Base-by-base conservation (phyloP, 2,797 vertebrate species). In the Premnoplex brunnescens region DNA sequence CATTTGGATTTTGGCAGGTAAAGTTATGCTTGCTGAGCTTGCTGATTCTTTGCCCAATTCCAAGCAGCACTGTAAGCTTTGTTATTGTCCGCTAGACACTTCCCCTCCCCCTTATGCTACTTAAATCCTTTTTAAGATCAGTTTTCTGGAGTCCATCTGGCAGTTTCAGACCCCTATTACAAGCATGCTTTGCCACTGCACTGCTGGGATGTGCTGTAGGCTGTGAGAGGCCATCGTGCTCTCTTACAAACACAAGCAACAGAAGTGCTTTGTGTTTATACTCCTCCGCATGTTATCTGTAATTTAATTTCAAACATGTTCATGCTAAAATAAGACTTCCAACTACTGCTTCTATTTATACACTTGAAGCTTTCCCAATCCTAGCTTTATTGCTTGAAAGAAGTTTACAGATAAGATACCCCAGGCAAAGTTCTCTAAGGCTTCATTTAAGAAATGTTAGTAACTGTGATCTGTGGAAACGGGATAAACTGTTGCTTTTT, bases 141-240 rank as follows among this genome's bases (percentile, higher is more conserved):
- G 54, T 94, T 93, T 96, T 93, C 78, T 85, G 78, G 81, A 87
- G 66, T 67, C 82, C 81, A 64, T 93, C 91, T 93, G 93, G 91
- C 66, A 52, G 81, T 78, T 88, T 92, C 87, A 86, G 82, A 23
- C 46, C 58, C 37, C 21, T 76, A 1, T 90, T 73, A 44, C 4
- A 39, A n/a, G 52, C 6, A 1, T 2, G 28, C 24, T 78, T 66
- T 82, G 79, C 75, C 1, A 8, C 12, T 52, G 72, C 21, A 1
- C 43, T 76, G 67, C 73, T 86, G 76, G 73, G 54, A 12, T 71
- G 58, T 5, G 19, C 75, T 75, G 79, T 23, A 75, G 73, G 59
- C 84, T 36, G 78, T 0, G 16, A 85, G 71, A 56, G 43, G 58
- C 54, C 2, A 0, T 36, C 0, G 0, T 49, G 41, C 49, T 87